Evolutionary conservation across 2,888 invertebrate genomes (phyloP), one percentile per base, ranked within the genome.

Genomic region (Piscicola geometra): DNA sequence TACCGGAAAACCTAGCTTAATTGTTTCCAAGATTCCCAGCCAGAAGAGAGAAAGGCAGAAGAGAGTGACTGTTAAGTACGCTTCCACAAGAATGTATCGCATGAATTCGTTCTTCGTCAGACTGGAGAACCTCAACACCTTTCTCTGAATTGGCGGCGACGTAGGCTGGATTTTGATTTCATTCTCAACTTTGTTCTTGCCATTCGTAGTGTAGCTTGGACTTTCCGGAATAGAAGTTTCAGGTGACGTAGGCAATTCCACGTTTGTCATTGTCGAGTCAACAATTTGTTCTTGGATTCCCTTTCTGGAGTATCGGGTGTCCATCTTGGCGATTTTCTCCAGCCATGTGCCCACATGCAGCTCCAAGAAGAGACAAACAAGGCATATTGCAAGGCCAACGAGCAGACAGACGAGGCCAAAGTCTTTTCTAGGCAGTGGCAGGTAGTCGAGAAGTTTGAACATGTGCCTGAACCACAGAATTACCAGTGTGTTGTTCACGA

Each of bases 381-480:
- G 25, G n/a, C 15, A 56, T 21, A 56, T 5, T 18, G 15, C 60
- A 25, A 56, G 5, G 9, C 60, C 60, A 25, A 56, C 3, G 5
- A 56, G 12, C 3, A 56, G 5, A 3, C 5, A 5, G 25, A 56
- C n/a, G n/a, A 56, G 5, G 25, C 60, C 60, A 25, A 56, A 56
- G 25, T 56, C 5, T 56, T 56, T n/a, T 56, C n/a, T 5, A 15
- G 60, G 60, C 21, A 56, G 25, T 25, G 60, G 60, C n/a, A 56
- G 60, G 25, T 56, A 56, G n/a, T 3, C 60, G 3, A 56, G 60
- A 15, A 56, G 15, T 21, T 56, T 56, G 25, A 56, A 56, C 60
- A 56, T 56, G 25, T 56, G 60, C n/a, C 60, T 9, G n/a, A 56
- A 56, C 60, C 60, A 56, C 60, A 56, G n/a, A 21, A 56, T 21